Conservation (phyloP, 2,113 vertebrate species). For the Salvelinus fontinalis region DNA sequence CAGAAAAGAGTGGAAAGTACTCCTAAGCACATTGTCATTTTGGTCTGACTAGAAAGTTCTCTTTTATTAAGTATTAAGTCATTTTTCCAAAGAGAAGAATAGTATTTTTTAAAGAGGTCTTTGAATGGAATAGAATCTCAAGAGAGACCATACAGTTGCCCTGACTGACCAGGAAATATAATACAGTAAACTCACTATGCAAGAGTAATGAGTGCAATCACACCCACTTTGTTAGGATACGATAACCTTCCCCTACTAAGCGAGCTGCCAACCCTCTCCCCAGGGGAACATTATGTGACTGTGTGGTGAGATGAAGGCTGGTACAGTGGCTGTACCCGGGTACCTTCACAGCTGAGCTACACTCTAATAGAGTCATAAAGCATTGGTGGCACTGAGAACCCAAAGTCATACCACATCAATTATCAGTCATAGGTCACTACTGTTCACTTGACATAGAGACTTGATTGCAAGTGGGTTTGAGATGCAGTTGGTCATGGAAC, state of each 20-base stretch:
- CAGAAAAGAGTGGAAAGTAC: not conserved
- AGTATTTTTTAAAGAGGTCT: no score
- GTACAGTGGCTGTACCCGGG: not conserved
- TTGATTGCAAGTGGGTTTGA: not conserved
- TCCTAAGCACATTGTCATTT: no score
- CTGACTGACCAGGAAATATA: not conserved
- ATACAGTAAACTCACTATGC: not conserved
- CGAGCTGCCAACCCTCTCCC: not conserved
- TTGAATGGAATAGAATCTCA: not conserved
- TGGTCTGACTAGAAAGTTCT: no score
- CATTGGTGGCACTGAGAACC: not conserved
- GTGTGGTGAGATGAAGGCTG: not conserved
- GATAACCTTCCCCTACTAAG: not conserved
- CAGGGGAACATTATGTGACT: not conserved
- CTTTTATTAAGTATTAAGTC: no score
- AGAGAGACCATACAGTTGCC: not conserved
- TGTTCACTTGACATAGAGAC: not conserved
- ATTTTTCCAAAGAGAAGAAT: no score
- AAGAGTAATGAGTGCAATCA: conserved; percentile 3
- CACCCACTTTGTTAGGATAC: not conserved
- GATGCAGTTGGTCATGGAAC: not conserved
- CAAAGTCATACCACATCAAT: not conserved
- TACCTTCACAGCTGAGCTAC: not conserved
- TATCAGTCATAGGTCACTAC: not conserved
- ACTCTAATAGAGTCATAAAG: not conserved